Base-by-base conservation (phyloP, 2,797 vertebrate species). In the Microctenopoma lineatum region DNA sequence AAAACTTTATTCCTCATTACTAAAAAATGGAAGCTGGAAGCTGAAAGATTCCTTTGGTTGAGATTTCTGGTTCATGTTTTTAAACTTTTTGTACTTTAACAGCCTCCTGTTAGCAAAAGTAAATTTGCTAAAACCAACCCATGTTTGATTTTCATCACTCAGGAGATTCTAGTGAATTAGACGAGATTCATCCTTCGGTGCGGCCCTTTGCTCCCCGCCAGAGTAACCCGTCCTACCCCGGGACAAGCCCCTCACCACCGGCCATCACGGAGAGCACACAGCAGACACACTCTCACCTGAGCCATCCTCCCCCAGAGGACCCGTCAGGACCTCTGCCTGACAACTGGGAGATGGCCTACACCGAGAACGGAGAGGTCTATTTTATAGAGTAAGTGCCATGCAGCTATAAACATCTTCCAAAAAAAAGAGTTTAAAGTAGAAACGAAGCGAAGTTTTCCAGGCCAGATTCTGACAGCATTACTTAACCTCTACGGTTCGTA, bases 321-420 rank as follows among this genome's bases (percentile, higher is more conserved):
- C 95, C 93, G 45, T 93, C 96, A 92, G 98, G 96, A 93, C 95
- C 96, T 93, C 95, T 99, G 93, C 97, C 98, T 32, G 96, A 97
- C 73, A 98, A 97, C 94, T 99, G 97, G 98, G 98, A 99, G 96
- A 99, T 99, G 97, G 98, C 98, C 91, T 99, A 97, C 95, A 99
- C 98, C 2, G 97, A 99, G 94, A 98, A 95, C 2, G 98, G 98
- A 91, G 98, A 99, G 97, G 97, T 98, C 96, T 99, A 99, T 94
- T 99, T 96, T 84, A 99, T 99, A 96, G 98, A 99, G 97, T 99
- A 34, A 34, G 32, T 34, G n/a, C 15, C 14, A 15, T 16, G 41
- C 15, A 21, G 21, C 21, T 21, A 21, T 21, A 21, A 21, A 21
- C 21, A 21, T 21, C 21, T 21, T 21, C 21, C 21, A 21, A 21